Evolutionary conservation across 2,888 invertebrate species (phyloP), one percentile per base, ranked within the genome.

Genomic region (Microdon myrmicae): DNA sequence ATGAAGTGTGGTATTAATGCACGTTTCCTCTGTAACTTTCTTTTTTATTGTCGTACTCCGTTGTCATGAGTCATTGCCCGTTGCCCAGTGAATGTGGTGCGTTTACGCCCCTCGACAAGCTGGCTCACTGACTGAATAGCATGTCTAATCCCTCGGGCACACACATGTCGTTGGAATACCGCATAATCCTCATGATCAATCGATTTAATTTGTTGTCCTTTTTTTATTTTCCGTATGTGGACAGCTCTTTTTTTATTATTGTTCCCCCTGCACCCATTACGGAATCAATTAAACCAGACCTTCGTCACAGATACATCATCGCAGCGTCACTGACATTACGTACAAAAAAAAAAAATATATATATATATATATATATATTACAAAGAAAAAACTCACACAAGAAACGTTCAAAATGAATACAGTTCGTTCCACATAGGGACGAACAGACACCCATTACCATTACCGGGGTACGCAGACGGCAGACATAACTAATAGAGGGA

Each of bases 161-260:
- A 54, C 45, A 45, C 25, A 61, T 56, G 32, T 45, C 64, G 34
- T 53, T 48, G 14, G 37, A 51, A 64, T 51, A 64, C 64, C 64
- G 43, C 64, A 64, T 64, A 64, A 58, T 64, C 64, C 64, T 47
- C 51, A 51, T 64, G 64, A 64, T 64, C 64, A 64, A 64, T 64
- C 51, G 64, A 56, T 56, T 61, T 55, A 61, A 64, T 64, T 64
- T 56, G 56, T 60, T 20, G 29, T 39, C 35, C 8, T 22, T 34
- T 41, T 17, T 34, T 29, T 58, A 26, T 43, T 26, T 25, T 28
- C 29, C 17, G 28, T n/a, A 29, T n/a, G n/a, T 38, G 45, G 44
- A 32, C 16, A 29, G 16, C 25, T 49, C 4, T 28, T 4, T 17
- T 41, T 16, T 26, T 16, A 12, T 2, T 25, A 12, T 3, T 9